Evolutionary conservation across 1,140 invertebrate species (phyloP).

Genomic region (Camponotus floridanus): DNA sequence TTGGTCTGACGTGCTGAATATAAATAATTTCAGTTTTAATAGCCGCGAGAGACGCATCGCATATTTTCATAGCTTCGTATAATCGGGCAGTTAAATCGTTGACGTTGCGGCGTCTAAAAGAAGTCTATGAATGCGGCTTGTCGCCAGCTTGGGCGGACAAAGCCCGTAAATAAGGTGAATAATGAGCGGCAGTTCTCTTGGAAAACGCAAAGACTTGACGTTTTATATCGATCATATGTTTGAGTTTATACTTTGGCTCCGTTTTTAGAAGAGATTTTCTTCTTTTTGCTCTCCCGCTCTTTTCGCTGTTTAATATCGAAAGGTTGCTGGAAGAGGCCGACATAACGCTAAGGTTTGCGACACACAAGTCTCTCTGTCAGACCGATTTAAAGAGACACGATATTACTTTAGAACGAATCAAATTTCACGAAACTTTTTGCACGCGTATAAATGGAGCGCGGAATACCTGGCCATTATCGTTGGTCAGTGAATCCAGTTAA

Average conservation of each 20-base stretch:
- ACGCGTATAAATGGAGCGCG: constrained; percentile 37
- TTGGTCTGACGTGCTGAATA: constrained; percentile 35
- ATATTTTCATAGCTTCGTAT: constrained; percentile 53
- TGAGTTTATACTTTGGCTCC: not conserved
- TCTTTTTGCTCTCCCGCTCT: too few relatives aligned
- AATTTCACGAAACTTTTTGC: not conserved
- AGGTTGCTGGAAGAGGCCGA: not conserved
- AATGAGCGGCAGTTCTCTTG: not conserved
- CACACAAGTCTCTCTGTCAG: not conserved
- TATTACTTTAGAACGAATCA: not conserved
- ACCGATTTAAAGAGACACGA: not conserved
- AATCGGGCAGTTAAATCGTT: constrained; percentile 66
- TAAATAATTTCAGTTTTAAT: constrained; percentile 72
- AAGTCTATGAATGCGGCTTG: constrained; percentile 6
- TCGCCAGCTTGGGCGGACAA: not conserved
- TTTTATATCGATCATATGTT: not conserved
- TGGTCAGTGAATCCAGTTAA: constrained; percentile 48
- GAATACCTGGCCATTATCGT: constrained; percentile 39
- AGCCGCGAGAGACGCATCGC: constrained; percentile 40
- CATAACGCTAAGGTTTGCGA: not conserved
- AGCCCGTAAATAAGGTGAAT: constrained; percentile 23
- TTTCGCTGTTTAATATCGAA: too few relatives aligned
- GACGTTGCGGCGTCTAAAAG: not conserved
- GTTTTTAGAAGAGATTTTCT: too few relatives aligned
- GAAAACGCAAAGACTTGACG: not conserved